A percentile compares a stretch with the other conserved stretches of the same genome.
Evolutionary conservation across 2,113 vertebrate genomes (phyloP).

Genomic region (Myiozetetes cayanensis): DNA sequence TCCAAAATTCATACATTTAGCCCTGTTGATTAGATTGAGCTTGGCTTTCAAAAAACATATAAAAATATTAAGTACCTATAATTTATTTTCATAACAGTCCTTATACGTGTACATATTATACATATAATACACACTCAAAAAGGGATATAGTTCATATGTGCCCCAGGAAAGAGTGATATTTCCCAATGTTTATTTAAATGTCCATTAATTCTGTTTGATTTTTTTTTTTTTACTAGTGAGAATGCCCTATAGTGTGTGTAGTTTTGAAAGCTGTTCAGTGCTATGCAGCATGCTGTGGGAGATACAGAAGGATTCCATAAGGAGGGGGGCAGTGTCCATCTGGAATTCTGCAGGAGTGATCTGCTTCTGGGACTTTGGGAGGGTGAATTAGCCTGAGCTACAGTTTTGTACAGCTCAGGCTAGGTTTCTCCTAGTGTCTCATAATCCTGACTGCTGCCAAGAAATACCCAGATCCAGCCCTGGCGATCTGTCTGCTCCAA

Average conservation of each 20-base stretch:
- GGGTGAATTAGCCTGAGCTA: neutral
- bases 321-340: neutral
- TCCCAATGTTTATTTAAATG: neutral
- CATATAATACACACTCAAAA: neutral
- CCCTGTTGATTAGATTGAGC: neutral
- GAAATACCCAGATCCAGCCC: neutral
- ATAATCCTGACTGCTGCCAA: neutral
- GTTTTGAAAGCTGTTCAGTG: neutral
- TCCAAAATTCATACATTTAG: neutral
- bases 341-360: neutral
- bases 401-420: neutral
- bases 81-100: too few species aligned
- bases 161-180: neutral
- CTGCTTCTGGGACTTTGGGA: neutral
- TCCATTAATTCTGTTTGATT: neutral
- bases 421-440: neutral
- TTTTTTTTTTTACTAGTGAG: neutral
- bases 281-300: neutral
- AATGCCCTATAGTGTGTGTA: neutral
- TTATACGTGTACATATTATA: neutral
- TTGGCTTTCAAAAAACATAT: neutral
- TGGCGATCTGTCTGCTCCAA: neutral
- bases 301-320: accelerated
- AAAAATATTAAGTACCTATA: neutral
- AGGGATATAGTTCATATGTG: neutral